phyloP scores from a whole-genome alignment of 2,888 invertebrate species.

The Tetheella fluctuosa region DNA sequence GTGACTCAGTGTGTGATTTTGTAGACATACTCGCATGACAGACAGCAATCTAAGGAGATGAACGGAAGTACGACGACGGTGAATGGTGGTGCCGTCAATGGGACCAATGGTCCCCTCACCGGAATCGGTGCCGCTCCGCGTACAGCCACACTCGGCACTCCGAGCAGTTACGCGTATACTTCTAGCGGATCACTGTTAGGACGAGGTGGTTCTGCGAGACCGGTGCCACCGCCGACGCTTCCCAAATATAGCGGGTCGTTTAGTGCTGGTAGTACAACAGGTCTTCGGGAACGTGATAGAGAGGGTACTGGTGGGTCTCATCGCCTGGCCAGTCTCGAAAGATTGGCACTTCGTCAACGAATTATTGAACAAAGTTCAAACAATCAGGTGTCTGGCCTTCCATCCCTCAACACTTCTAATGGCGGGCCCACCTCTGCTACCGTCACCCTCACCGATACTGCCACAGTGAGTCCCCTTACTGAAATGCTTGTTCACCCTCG shows the following conservation, averaged over 20 bases:
- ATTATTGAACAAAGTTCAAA: conserved; percentile 88
- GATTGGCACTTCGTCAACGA: conserved; percentile 91
- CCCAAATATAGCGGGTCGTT: conserved; percentile 92
- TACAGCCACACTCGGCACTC: conserved; percentile 79
- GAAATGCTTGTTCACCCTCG: conserved; percentile 72
- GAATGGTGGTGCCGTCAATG: conserved; percentile 79
- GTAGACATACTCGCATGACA: conserved; percentile 72
- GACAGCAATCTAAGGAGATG: conserved; percentile 71
- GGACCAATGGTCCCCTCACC: conserved; percentile 73
- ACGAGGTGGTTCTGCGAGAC: conserved; percentile 86
- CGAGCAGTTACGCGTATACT: conserved; percentile 86
- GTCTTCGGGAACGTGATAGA: conserved; percentile 85
- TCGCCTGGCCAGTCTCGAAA: conserved; percentile 91
- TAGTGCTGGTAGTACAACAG: conserved; percentile 88
- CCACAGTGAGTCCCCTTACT: conserved; percentile 82
- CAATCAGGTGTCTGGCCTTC: conserved; percentile 71
- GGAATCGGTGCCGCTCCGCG: conserved; percentile 77
- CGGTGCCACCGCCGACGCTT: conserved; percentile 90
- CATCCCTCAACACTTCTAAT: conserved; percentile 58
- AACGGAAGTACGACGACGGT: conserved; percentile 83
- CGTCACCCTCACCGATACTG: conserved; percentile 81
- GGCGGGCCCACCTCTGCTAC: conserved; percentile 76
- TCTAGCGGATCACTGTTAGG: conserved; percentile 86
- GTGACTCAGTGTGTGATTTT: conserved; percentile 76
- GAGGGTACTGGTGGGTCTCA: conserved; percentile 90